These are phyloP conservation scores for Parazoanthus swiftii DNA, from an alignment of 92 coral and sea anemone genomes.

Conservation along the genomic window DNA sequence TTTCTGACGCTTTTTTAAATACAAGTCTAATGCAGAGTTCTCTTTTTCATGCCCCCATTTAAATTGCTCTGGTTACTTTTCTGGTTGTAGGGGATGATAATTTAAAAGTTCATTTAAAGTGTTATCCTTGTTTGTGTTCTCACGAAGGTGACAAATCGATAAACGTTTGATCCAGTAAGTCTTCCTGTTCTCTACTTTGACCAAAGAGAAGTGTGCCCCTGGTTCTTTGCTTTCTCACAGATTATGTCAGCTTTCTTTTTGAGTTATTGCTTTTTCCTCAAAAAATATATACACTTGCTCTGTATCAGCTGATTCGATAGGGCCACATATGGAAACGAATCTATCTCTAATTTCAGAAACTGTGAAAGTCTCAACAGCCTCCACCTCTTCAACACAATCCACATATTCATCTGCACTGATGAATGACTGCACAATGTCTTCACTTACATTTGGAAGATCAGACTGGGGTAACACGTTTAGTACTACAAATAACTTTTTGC, in stretches of 20 bases:
- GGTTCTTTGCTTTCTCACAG: conserved; percentile 19
- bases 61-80: too few relatives aligned
- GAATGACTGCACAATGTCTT: not conserved
- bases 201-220: conserved; percentile 36
- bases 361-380: too few relatives aligned
- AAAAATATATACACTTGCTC: not conserved
- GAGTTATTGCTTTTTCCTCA: not conserved
- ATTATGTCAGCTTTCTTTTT: not conserved
- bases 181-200: conserved; percentile 30
- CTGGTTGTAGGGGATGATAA: too few relatives aligned
- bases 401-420: not conserved
- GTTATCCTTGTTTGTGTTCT: too few relatives aligned
- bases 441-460: not conserved
- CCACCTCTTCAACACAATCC: too few relatives aligned
- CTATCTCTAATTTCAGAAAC: not conserved
- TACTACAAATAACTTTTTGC: not conserved
- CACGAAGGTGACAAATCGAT: conserved; percentile 14
- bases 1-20: too few relatives aligned
- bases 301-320: not conserved
- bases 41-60: too few relatives aligned
- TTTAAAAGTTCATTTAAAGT: too few relatives aligned
- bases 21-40: too few relatives aligned
- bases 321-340: not conserved
- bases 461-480: too few relatives aligned
- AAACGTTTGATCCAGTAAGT: conserved; percentile 44